Evolutionary conservation across 30 jellyfish, hydroid and myxozoan species (phyloP).

Genomic region (Aurelia sp.): DNA sequence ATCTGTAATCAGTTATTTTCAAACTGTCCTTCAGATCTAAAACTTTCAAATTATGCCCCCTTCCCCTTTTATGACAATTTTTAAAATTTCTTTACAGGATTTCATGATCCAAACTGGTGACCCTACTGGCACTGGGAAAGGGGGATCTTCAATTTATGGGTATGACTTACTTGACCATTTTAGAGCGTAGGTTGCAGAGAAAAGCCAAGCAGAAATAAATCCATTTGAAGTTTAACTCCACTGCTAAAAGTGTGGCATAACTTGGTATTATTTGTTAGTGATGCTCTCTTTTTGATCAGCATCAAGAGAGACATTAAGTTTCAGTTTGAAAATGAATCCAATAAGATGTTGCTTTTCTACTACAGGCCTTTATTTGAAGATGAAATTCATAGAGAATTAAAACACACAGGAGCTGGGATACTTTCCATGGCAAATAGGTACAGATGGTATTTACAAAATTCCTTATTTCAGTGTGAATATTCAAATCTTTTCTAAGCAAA

Average conservation of each 20-base stretch:
- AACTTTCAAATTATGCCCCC: neutral
- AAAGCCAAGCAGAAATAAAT: no score
- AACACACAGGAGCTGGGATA: constrained; percentile 98
- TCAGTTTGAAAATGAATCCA: no score
- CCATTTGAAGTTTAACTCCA: no score
- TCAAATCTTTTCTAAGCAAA: no score
- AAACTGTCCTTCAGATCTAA: no score
- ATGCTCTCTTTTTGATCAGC: no score
- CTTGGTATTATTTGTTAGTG: no score
- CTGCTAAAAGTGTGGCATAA: no score
- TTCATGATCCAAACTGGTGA: constrained; percentile 98
- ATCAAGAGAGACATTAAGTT: no score
- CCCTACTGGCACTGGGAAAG: constrained; percentile 99
- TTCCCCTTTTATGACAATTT: neutral
- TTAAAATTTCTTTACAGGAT: constrained; percentile 51
- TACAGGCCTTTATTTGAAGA: constrained; percentile 97
- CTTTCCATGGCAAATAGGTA: constrained; percentile 99
- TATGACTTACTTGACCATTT: constrained; percentile 2
- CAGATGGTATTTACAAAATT: neutral
- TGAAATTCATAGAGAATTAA: constrained; percentile 90
- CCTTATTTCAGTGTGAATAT: no score
- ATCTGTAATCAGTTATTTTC: no score
- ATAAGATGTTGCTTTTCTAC: neutral
- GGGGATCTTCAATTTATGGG: constrained; percentile 99
- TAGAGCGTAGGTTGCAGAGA: no score